A percentile compares a stretch with the other conserved stretches of the same genome.
Evolutionary conservation across 2,113 vertebrate genomes (phyloP).

Genomic region (Oncorhynchus tshawytscha): DNA sequence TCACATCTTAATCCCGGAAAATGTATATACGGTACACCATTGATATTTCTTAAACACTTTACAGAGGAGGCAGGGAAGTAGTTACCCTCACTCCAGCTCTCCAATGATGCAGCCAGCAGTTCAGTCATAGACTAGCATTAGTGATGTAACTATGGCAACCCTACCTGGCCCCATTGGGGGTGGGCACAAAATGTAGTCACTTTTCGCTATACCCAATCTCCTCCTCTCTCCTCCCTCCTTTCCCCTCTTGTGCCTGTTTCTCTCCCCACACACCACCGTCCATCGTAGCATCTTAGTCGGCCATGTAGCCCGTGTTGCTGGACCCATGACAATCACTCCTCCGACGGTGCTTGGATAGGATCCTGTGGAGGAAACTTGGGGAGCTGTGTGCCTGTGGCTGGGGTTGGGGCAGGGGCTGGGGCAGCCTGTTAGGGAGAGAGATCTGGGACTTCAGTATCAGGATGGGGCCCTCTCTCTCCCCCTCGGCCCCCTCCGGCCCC

Average conservation of each 20-base stretch:
- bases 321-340: constrained; percentile 86
- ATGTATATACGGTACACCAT: not conserved
- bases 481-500: constrained; percentile 61
- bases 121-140: constrained; percentile 21
- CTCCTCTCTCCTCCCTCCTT: not conserved
- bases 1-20: not conserved
- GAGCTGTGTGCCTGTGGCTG: constrained; percentile 69
- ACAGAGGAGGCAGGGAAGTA: too few relatives aligned
- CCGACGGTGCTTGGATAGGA: constrained; percentile 86
- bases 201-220: too few relatives aligned
- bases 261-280: not conserved
- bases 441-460: constrained; percentile 73
- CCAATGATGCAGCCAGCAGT: not conserved
- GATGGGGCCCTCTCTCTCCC: constrained; percentile 70
- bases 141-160: not conserved
- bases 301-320: constrained; percentile 87
- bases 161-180: not conserved
- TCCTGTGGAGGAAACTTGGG: constrained; percentile 82
- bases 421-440: constrained; percentile 54
- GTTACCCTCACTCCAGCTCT: not conserved
- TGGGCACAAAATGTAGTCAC: constrained; percentile 13
- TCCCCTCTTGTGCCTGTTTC: not conserved
- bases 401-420: constrained; percentile 56
- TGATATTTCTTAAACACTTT: not conserved
- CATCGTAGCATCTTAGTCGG: constrained; percentile 64